Evolutionary conservation across 2,797 vertebrate genomes (phyloP).

Genomic region (Peromyscus attwateri): DNA sequence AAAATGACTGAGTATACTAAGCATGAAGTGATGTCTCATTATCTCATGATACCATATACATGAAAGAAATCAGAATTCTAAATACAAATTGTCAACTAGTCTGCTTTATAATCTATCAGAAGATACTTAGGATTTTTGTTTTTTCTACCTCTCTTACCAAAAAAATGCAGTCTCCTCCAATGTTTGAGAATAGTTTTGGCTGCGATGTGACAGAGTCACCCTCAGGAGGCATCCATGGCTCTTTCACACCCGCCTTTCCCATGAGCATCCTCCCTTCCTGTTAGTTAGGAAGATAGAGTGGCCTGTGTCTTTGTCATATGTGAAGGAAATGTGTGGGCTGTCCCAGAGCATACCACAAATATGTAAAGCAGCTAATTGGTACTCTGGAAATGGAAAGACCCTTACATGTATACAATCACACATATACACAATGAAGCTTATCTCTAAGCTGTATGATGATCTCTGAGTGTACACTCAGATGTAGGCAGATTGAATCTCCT

Average conservation of each 20-base stretch:
- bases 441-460: not conserved
- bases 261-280: not conserved
- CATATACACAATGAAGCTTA: conserved; percentile 1
- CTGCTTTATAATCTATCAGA: not conserved
- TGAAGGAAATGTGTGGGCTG: conserved; percentile 38
- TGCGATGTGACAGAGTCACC: not conserved
- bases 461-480: not conserved
- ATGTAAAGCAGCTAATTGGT: conserved; percentile 31
- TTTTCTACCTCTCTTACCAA: not conserved
- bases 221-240: not conserved
- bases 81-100: not conserved
- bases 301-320: not conserved
- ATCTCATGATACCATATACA: not conserved
- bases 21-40: not conserved
- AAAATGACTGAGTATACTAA: not conserved
- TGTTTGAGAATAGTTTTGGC: not conserved
- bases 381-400: conserved; percentile 53
- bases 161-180: not conserved
- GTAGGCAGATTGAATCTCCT: not conserved
- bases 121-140: not conserved
- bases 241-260: conserved; percentile 27
- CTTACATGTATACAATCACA: not conserved
- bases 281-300: not conserved
- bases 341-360: conserved; percentile 55
- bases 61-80: not conserved